phyloP scores from a whole-genome alignment of 2,888 invertebrate species.

The Tenthredo scrophulariae region DNA sequence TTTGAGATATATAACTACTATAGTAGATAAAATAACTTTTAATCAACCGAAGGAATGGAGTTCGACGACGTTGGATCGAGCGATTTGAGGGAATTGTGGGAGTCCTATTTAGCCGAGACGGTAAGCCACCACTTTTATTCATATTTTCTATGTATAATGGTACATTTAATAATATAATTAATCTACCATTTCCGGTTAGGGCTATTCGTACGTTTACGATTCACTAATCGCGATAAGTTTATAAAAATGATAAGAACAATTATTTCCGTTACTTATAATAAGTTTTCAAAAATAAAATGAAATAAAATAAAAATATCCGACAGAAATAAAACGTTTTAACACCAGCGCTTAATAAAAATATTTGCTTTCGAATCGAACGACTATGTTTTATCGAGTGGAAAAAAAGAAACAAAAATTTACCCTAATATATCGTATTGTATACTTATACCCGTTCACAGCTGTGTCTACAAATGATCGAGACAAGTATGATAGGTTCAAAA shows the following conservation, averaged over 20 bases:
- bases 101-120: conserved; percentile 88
- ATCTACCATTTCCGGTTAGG: conserved; percentile 50
- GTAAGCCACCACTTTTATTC: conserved; percentile 80
- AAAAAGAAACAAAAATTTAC: background rate
- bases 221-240: background rate
- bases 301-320: background rate
- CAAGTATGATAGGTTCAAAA: background rate
- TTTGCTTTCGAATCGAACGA: background rate
- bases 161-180: conserved; percentile 11
- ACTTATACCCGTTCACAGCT: background rate
- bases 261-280: background rate
- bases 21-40: background rate
- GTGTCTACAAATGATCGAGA: background rate
- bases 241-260: background rate
- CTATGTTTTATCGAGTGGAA: background rate
- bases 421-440: background rate
- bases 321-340: background rate
- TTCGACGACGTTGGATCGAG: conserved; percentile 88
- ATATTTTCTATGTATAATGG: conserved; percentile 54
- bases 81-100: conserved; percentile 90
- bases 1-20: background rate
- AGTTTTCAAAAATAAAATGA: background rate
- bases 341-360: background rate
- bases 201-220: background rate
- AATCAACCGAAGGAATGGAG: conserved; percentile 67